Conservation (phyloP, 2,113 vertebrate species). For the Barbus barbus region DNA sequence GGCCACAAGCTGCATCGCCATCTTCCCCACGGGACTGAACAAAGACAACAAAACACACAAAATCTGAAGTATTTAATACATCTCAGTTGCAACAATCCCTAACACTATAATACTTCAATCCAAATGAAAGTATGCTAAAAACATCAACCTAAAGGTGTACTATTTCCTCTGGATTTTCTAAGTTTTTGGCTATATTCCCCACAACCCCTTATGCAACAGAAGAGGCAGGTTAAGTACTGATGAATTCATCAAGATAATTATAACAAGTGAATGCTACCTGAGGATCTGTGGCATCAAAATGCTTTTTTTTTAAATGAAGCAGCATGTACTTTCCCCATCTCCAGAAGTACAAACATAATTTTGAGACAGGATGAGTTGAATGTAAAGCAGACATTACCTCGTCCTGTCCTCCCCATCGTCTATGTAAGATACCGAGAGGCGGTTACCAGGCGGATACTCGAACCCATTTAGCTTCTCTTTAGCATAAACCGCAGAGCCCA, state of each 20-base stretch:
- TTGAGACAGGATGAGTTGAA: too few species aligned
- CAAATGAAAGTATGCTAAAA: not conserved
- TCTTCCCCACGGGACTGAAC: constrained; percentile 86
- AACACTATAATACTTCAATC: not conserved
- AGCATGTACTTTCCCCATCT: too few species aligned
- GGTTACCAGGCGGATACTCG: constrained; percentile 94
- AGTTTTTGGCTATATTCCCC: too few species aligned
- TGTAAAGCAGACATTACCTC: constrained; percentile 73
- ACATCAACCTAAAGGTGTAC: too few species aligned
- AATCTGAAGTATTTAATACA: not conserved
- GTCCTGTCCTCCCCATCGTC: constrained; percentile 88
- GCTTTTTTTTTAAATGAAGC: too few species aligned
- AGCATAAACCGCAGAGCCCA: constrained; percentile 92
- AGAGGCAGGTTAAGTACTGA: too few species aligned
- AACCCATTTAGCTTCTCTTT: constrained; percentile 93
- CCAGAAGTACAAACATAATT: too few species aligned
- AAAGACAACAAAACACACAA: not conserved
- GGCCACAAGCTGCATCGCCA: constrained; percentile 92
- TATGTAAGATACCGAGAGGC: constrained; percentile 82
- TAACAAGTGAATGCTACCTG: too few species aligned
- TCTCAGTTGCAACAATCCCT: not conserved
- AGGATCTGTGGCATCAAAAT: too few species aligned
- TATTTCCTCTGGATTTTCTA: too few species aligned
- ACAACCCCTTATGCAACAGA: too few species aligned
- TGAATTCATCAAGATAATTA: too few species aligned